Conservation (phyloP, 2,888 invertebrate genomes). For the Polia nebulosa region DNA sequence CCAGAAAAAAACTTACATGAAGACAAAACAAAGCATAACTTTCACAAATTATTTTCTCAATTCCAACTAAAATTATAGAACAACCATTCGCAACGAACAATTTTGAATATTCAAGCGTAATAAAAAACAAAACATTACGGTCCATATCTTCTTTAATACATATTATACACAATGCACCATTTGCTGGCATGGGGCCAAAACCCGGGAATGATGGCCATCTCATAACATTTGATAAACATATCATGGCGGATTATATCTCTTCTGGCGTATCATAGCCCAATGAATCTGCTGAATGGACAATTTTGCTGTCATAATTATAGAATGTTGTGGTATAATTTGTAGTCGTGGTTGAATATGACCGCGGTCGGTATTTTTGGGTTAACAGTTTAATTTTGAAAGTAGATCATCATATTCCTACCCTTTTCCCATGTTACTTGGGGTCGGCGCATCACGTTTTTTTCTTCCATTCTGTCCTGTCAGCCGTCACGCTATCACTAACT, state of each 20-base stretch:
- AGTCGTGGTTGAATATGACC: slow-evolving; percentile 9
- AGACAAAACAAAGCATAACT: background rate
- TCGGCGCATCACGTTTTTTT: no score
- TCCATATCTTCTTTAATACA: slow-evolving; percentile 19
- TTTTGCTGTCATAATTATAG: slow-evolving; percentile 29
- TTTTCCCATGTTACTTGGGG: no score
- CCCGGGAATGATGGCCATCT: slow-evolving; percentile 34
- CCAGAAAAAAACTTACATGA: background rate
- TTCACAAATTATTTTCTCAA: background rate
- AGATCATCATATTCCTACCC: no score
- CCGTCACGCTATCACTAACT: no score
- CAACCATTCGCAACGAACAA: background rate
- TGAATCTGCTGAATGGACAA: slow-evolving; percentile 26
- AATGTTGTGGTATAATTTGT: slow-evolving; percentile 11
- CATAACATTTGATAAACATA: slow-evolving; percentile 55
- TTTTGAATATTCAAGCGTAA: slow-evolving; percentile 28
- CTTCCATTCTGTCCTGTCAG: no score
- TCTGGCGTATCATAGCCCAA: slow-evolving; percentile 20
- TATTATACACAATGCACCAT: slow-evolving; percentile 36
- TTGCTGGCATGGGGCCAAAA: slow-evolving; percentile 48
- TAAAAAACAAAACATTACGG: slow-evolving; percentile 28
- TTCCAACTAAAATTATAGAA: slow-evolving; percentile 2
- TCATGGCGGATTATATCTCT: slow-evolving; percentile 31
- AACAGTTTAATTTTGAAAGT: background rate
- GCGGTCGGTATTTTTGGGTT: slow-evolving; percentile 30